Evolutionary conservation across 2,797 vertebrate species (phyloP).

Genomic region (Microcaecilia unicolor): DNA sequence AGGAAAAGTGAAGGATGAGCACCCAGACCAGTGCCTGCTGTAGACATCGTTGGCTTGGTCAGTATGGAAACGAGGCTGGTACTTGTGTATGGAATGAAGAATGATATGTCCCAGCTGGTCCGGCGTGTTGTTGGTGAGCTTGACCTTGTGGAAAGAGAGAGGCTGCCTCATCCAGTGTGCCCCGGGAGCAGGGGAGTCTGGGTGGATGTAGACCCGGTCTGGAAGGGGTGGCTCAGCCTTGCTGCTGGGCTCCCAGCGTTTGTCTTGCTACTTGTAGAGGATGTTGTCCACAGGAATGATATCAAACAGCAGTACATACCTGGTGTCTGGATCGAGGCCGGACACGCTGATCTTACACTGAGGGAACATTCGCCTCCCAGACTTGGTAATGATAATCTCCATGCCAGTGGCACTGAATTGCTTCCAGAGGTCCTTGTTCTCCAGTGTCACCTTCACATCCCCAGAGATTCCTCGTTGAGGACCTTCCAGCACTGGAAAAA

Average conservation of each 20-base stretch:
- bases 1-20: constrained; percentile 75
- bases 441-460: constrained; percentile 72
- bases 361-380: constrained; percentile 72
- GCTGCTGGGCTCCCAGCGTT: constrained; percentile 77
- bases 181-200: constrained; percentile 79
- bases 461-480: constrained; percentile 36
- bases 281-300: constrained; percentile 71
- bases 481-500: constrained; percentile 39
- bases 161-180: constrained; percentile 81
- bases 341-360: constrained; percentile 53
- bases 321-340: constrained; percentile 44
- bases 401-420: constrained; percentile 81
- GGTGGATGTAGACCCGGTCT: constrained; percentile 83
- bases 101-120: constrained; percentile 81
- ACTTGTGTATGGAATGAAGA: constrained; percentile 83
- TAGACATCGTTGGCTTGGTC: constrained; percentile 75
- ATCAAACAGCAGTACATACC: constrained; percentile 70
- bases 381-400: constrained; percentile 92
- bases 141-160: constrained; percentile 80
- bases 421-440: constrained; percentile 79
- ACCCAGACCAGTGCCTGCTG: constrained; percentile 66
- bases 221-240: constrained; percentile 76
- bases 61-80: constrained; percentile 79
- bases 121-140: constrained; percentile 87
- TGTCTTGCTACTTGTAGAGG: constrained; percentile 81